Conservation (phyloP, 2,888 invertebrate genomes). For the Papilio gigon region DNA sequence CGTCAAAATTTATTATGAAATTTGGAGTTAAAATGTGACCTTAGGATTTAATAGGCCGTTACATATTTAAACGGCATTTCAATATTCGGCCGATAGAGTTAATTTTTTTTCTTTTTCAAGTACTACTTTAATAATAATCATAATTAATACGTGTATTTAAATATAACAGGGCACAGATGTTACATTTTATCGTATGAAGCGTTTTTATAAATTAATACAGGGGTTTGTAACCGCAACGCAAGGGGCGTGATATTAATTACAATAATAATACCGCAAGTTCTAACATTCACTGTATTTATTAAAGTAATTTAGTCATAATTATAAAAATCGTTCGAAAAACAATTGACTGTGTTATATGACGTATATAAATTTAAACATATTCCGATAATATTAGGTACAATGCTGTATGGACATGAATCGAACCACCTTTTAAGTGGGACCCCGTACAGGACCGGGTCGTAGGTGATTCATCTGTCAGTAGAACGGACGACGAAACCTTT, state of each 20-base stretch:
- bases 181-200: constrained; percentile 6
- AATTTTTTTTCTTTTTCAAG: too few relatives aligned
- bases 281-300: constrained; percentile 13
- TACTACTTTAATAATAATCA: background rate
- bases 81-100: too few relatives aligned
- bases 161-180: background rate
- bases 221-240: constrained; percentile 16
- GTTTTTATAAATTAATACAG: constrained; percentile 4
- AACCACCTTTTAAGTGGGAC: constrained; percentile 40
- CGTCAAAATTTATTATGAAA: too few relatives aligned
- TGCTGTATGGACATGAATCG: too few relatives aligned
- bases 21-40: too few relatives aligned
- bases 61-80: too few relatives aligned
- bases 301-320: background rate
- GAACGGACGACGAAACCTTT: constrained; percentile 65
- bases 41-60: too few relatives aligned
- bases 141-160: background rate
- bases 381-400: background rate
- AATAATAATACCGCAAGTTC: constrained; percentile 44
- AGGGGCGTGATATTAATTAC: constrained; percentile 15
- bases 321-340: background rate
- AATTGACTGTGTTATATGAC: constrained; percentile 49
- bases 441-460: constrained; percentile 40
- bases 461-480: constrained; percentile 63
- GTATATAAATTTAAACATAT: background rate